Conservation (phyloP, 2,113 vertebrate species). For the Phoenicopterus ruber region DNA sequence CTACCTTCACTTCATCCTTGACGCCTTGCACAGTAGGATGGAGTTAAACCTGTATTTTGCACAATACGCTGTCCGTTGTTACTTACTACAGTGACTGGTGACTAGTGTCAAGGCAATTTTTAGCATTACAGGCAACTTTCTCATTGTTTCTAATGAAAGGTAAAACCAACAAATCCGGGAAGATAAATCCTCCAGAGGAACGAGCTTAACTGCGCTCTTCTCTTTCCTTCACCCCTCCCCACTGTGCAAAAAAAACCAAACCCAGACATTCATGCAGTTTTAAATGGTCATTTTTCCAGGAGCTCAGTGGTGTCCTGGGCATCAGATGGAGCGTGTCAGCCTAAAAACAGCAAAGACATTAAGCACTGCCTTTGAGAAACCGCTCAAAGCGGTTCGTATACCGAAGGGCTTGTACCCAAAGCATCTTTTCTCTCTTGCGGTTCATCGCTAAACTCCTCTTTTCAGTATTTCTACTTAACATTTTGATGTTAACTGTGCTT, state of each 20-base stretch:
- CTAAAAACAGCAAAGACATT: neutral
- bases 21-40: neutral
- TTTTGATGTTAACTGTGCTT: neutral
- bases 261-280: neutral
- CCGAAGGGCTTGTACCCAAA: neutral
- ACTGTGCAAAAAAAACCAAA: neutral
- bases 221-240: neutral
- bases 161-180: neutral
- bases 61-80: accelerated
- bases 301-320: neutral
- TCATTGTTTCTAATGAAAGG: neutral
- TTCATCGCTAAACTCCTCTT: neutral
- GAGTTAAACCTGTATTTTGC: neutral
- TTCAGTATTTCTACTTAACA: neutral
- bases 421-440: neutral
- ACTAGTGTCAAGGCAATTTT: neutral
- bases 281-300: neutral
- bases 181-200: neutral
- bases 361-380: neutral
- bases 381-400: neutral
- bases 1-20: neutral
- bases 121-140: neutral
- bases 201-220: neutral
- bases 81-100: neutral
- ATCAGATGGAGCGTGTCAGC: neutral